These are phyloP conservation scores for Adineta ricciae DNA, from an alignment of 2,888 invertebrate genomes.

Conservation along the genomic window DNA sequence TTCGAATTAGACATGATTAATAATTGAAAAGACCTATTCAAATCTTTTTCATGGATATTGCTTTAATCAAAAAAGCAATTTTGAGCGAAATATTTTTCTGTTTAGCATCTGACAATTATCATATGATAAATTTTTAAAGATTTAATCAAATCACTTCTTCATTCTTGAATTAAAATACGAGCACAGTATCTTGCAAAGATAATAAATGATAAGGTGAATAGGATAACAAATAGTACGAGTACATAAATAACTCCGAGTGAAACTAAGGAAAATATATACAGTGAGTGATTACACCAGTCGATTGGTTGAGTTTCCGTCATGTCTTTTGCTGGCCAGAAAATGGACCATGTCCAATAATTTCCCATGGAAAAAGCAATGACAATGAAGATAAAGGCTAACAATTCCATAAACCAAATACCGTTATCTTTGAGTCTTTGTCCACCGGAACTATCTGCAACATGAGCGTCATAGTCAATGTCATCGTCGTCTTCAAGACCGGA, in stretches of 20 bases:
- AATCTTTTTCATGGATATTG: background rate
- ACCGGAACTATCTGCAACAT: background rate
- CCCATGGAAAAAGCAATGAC: background rate
- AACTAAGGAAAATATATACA: constrained; percentile 6
- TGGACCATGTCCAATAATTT: constrained; percentile 19
- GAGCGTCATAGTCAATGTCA: background rate
- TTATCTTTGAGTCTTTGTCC: background rate
- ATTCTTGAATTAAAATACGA: background rate
- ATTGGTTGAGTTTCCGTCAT: background rate
- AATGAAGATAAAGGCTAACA: background rate
- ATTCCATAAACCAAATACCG: constrained; percentile 18
- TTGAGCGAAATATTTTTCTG: too few species aligned
- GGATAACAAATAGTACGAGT: background rate
- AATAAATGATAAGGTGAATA: background rate
- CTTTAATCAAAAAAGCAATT: too few species aligned
- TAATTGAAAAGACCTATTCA: background rate
- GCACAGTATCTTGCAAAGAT: constrained; percentile 21
- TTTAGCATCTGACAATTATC: too few species aligned
- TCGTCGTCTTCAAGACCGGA: constrained; percentile 4
- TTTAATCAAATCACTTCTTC: background rate
- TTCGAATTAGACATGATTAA: background rate
- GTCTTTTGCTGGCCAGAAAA: background rate
- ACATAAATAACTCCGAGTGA: constrained; percentile 5
- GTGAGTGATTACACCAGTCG: background rate
- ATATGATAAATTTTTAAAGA: background rate